phyloP scores from a whole-genome alignment of 2,113 vertebrate species.

The Sebastes schlegelii region DNA sequence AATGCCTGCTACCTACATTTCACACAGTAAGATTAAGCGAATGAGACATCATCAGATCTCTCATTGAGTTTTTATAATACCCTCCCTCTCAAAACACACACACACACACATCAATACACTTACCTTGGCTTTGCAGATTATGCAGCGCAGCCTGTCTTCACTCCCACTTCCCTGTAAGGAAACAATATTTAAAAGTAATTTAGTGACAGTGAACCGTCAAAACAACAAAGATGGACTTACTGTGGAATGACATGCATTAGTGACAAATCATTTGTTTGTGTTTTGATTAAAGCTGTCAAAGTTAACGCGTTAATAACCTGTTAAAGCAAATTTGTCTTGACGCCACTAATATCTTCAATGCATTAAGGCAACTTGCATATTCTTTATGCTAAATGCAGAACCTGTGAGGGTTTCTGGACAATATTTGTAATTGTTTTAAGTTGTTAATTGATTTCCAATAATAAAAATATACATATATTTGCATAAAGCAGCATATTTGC shows the following conservation, averaged over 20 bases:
- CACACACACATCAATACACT: conserved; percentile 52
- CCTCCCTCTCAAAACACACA: conserved; percentile 2
- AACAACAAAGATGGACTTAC: conserved; percentile 33
- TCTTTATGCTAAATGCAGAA: too few relatives aligned
- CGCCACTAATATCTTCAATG: too few relatives aligned
- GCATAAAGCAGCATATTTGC: too few relatives aligned
- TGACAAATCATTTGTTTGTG: conserved; percentile 44
- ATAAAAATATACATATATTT: too few relatives aligned
- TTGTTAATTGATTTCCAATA: too few relatives aligned
- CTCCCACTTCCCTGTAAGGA: conserved; percentile 73
- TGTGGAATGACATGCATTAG: conserved; percentile 16
- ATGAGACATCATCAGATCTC: conserved; percentile 54
- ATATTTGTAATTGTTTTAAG: too few relatives aligned
- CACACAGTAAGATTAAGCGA: conserved; percentile 66
- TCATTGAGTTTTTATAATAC: conserved; percentile 23
- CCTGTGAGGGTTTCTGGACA: too few relatives aligned
- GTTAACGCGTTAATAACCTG: too few relatives aligned
- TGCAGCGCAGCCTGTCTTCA: conserved; percentile 65
- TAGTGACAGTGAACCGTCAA: conserved; percentile 29
- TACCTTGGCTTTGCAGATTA: conserved; percentile 79
- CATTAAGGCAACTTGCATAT: too few relatives aligned
- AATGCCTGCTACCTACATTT: conserved; percentile 63
- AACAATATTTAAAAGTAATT: conserved; percentile 46
- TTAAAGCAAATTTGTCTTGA: too few relatives aligned
- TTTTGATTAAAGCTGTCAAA: conserved; percentile 11